Evolutionary conservation across 1,140 invertebrate genomes (phyloP).

Genomic region (Wiebesia pumilae): DNA sequence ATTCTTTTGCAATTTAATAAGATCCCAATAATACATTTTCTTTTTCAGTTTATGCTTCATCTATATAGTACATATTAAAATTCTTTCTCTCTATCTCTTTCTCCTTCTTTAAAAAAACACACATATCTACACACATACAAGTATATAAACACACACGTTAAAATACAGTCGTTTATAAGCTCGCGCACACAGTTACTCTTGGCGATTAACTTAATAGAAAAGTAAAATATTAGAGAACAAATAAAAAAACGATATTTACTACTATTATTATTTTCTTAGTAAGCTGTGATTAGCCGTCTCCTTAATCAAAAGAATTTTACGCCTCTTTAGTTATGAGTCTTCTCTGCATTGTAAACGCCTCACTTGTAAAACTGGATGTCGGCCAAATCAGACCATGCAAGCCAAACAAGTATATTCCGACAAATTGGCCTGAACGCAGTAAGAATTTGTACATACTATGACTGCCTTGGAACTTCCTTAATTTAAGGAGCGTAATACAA

Average conservation of each 20-base stretch:
- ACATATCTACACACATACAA: too few species aligned
- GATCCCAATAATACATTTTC: too few species aligned
- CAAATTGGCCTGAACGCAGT: background rate
- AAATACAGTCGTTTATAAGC: too few species aligned
- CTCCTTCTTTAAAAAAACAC: too few species aligned
- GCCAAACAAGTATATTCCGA: slow-evolving; percentile 30
- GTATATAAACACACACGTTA: too few species aligned
- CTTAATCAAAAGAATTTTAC: slow-evolving; percentile 50
- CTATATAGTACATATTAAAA: too few species aligned
- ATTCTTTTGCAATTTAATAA: too few species aligned
- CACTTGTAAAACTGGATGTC: slow-evolving; percentile 30
- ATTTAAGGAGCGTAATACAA: background rate
- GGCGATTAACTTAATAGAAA: background rate
- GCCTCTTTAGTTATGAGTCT: slow-evolving; percentile 1
- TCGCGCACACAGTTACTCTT: background rate
- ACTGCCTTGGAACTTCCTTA: background rate
- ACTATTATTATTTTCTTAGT: too few species aligned
- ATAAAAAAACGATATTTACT: background rate
- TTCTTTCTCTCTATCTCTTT: too few species aligned
- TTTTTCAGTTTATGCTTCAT: too few species aligned
- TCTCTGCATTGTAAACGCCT: background rate
- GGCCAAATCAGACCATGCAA: slow-evolving; percentile 33
- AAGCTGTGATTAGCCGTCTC: slow-evolving; percentile 37
- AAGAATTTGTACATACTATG: background rate
- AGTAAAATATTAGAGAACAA: background rate